Evolutionary conservation across 2,113 vertebrate genomes (phyloP).

Genomic region (Arvicanthis niloticus): DNA sequence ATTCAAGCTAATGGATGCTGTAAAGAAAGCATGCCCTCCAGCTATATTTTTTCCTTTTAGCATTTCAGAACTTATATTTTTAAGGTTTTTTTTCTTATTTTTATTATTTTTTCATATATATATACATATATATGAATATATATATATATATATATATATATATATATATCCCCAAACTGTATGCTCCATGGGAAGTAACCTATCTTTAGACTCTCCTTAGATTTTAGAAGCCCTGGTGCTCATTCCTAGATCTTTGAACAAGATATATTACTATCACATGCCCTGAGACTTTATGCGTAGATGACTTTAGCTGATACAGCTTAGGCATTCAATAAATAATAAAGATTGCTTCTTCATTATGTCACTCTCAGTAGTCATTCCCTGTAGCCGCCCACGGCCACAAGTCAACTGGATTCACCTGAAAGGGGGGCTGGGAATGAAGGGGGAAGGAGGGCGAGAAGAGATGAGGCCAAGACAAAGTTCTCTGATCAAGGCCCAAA

Average conservation of each 20-base stretch:
- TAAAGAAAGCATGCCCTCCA: neutral
- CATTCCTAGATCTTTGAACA: neutral
- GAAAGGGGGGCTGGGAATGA: too few relatives aligned
- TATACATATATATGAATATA: neutral
- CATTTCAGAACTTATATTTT: neutral
- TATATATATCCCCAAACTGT: neutral
- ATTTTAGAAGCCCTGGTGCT: neutral
- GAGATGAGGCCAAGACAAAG: too few relatives aligned
- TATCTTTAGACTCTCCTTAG: conserved; percentile 14
- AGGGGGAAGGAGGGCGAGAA: too few relatives aligned
- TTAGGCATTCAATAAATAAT: neutral
- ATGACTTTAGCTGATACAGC: neutral
- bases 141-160: neutral
- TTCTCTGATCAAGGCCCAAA: too few relatives aligned
- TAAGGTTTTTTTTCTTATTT: neutral
- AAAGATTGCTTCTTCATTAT: neutral
- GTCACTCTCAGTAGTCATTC: neutral
- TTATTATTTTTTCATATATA: neutral
- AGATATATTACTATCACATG: neutral
- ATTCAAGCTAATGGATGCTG: neutral
- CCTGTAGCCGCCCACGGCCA: too few relatives aligned
- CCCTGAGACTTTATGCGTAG: neutral
- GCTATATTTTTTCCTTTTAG: neutral
- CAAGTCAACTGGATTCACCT: too few relatives aligned
- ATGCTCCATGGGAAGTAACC: neutral